phyloP scores from a whole-genome alignment of 2,113 vertebrate species.

The Epinephelus fuscoguttatus region DNA sequence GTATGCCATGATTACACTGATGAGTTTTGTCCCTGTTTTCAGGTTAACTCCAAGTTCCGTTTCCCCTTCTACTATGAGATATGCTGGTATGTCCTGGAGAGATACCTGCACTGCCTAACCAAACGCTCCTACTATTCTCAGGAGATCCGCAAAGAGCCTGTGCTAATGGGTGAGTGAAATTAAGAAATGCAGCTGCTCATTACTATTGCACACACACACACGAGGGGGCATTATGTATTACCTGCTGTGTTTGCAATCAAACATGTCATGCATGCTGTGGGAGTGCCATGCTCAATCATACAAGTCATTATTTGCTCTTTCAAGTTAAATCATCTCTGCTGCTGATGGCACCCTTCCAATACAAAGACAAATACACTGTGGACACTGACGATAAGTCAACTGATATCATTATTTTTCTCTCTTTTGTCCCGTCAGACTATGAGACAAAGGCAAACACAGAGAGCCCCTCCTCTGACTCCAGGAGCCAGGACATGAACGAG shows the following conservation, averaged over 20 bases:
- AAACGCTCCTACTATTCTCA: conserved; percentile 92
- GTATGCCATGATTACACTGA: not conserved
- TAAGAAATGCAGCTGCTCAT: not conserved
- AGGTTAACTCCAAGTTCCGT: conserved; percentile 97
- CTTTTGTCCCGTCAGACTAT: conserved; percentile 82
- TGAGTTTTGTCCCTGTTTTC: conserved; percentile 54
- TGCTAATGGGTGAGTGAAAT: conserved; percentile 88
- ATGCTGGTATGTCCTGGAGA: conserved; percentile 98
- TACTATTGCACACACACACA: not conserved
- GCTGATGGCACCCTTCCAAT: not conserved
- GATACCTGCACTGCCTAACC: conserved; percentile 95
- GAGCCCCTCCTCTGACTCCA: conserved; percentile 91
- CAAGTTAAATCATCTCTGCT: not conserved
- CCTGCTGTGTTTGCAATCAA: not conserved
- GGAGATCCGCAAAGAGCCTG: conserved; percentile 88
- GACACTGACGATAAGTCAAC: not conserved
- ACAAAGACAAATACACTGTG: not conserved
- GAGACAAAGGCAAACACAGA: conserved; percentile 89
- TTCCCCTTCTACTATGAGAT: conserved; percentile 99
- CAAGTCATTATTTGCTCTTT: not conserved
- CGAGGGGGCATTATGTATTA: not conserved
- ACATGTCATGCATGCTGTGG: not conserved
- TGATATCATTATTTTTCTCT: not conserved
- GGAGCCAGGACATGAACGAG: conserved; percentile 91
- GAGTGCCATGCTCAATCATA: not conserved